Evolutionary conservation across 2,113 vertebrate genomes (phyloP).

Genomic region (Paradisaea rubra): DNA sequence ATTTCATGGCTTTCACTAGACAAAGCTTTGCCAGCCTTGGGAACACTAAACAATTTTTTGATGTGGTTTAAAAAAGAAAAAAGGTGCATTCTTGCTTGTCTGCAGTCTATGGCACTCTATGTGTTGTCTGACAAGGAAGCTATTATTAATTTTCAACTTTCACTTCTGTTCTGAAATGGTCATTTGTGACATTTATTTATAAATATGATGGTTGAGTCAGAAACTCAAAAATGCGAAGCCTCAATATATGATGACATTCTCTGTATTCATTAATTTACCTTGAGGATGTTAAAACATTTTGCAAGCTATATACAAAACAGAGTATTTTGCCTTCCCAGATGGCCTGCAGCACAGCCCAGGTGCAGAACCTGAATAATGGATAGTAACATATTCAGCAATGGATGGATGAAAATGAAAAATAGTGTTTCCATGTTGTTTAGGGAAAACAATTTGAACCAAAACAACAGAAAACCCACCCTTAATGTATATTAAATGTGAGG

Average conservation of each 20-base stretch:
- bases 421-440: neutral
- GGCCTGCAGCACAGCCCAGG: neutral
- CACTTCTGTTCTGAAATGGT: neutral
- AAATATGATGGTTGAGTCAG: neutral
- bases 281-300: neutral
- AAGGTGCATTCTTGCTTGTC: accelerated
- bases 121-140: neutral
- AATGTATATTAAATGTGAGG: neutral
- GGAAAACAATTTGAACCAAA: neutral
- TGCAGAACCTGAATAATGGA: neutral
- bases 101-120: neutral
- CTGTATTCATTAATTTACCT: neutral
- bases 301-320: neutral
- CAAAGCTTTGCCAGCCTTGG: neutral
- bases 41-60: neutral
- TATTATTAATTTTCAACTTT: neutral
- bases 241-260: neutral
- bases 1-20: neutral
- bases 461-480: accelerated
- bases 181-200: neutral
- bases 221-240: neutral
- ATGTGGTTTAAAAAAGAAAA: neutral
- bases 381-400: neutral
- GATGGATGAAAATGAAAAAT: neutral
- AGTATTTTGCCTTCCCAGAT: neutral